Base-by-base conservation (phyloP, 2,797 vertebrate species). In the Tenualosa thibaudeaui region DNA sequence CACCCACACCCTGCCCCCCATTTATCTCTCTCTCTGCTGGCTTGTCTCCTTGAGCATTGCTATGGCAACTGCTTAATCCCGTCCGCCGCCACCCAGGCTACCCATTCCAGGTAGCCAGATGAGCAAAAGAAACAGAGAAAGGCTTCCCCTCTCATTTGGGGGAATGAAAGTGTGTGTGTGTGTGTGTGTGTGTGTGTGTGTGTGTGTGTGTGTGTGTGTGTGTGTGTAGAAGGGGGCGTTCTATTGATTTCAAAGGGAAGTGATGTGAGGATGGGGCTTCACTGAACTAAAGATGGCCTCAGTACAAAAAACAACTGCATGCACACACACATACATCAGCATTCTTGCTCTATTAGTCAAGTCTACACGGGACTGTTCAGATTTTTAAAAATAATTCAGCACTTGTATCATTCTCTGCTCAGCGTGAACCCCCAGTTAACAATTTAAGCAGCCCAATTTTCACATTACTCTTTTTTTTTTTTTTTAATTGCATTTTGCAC, bases 41-140 rank as follows among this genome's bases (percentile, higher is more conserved):
- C 7, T 26, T 58, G 22, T 24, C 31, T 82, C 65, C 88, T 84
- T 75, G 49, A 60, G 88, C 49, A 91, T 96, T 90, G 91, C 92
- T 93, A 95, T 93, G 91, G 94, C 90, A 94, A 95, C 95, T 86
- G 88, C 88, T 90, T 93, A 93, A 93, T 93, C 92, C 90, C 88
- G 26, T 8, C 89, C 84, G 89, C 89, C 88, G 22, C 86, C 81
- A 84, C 83, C 75, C 71, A 15, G 81, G 87, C 90, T 85, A 88
- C 46, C 89, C 60, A 86, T 92, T 90, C 87, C 92, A 83, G 92
- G 92, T 91, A 92, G 89, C 84, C 49, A 85, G 89, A 91, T 92
- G 92, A 94, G 93, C 91, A 88, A 92, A 82, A 75, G 87, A 85
- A 86, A 88, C 81, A 85, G 84, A 86, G 43, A 82, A 78, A 89